Evolutionary conservation across 2,797 vertebrate species (phyloP), one percentile per base, ranked within the genome.

Genomic region (Cottoperca gobio): DNA sequence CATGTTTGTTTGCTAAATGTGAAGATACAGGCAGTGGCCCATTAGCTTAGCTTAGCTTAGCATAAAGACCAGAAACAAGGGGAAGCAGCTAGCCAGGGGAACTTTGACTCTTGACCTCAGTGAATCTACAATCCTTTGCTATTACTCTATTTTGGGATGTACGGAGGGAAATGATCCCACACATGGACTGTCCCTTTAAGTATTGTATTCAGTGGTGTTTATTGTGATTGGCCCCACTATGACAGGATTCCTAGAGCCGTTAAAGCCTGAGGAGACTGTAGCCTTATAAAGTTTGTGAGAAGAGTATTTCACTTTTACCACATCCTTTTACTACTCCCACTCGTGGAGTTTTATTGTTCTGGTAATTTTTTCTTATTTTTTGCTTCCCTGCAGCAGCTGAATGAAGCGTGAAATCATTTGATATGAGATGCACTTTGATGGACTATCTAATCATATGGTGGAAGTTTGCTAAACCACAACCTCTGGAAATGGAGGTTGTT

Each of bases 371-470:
- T 53, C 65, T 68, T 57, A 35, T 70, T 72, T 61, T 75, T 71
- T 64, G 3, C 35, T 61, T 61, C 66, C 64, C 62, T 5, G 61
- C 71, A 77, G 83, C 66, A 76, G 74, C 57, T 77, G 66, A 82
- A 65, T 79, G 77, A 84, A 83, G 74, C 55, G 14, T 86, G 52
- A 89, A 86, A 89, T 79, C 53, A 81, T 83, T 76, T 70, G 48
- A 80, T 60, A 69, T 62, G 69, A 70, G 60, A 74, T 72, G 61
- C 76, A 76, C 59, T 83, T 79, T 63, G 49, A 83, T 76, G 46
- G 76, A 73, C 54, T 61, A 49, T 79, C 37, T 85, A 64, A 73
- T 76, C 62, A 75, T 68, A 74, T 75, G 78, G 40, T 73, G 49
- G 70, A 83, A 40, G 52, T 76, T 65, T 76, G 52, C 65, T 68